Conservation (phyloP, 1,140 invertebrate genomes). For the Whitmania pigra region DNA sequence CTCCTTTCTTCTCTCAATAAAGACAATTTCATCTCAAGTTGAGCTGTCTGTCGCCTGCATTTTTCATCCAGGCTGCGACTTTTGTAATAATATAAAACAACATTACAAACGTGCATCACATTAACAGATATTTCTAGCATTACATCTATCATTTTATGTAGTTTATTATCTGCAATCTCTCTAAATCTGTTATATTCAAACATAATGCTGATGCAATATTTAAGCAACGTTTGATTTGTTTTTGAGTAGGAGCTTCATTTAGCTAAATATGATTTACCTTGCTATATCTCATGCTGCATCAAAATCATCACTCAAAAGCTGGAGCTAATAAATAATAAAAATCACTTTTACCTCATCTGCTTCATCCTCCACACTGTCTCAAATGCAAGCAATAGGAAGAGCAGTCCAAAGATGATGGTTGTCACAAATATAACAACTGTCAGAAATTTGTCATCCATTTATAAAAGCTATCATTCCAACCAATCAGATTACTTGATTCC, state of each 20-base stretch:
- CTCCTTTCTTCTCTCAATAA: conserved; percentile 1
- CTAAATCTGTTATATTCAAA: too few relatives aligned
- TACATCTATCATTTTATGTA: too few relatives aligned
- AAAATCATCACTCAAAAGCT: too few relatives aligned
- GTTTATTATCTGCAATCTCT: too few relatives aligned
- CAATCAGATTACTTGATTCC: background rate
- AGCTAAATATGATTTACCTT: too few relatives aligned
- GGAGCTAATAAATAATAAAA: background rate
- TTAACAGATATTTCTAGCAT: too few relatives aligned
- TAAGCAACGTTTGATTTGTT: too few relatives aligned
- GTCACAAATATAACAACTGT: conserved; percentile 12
- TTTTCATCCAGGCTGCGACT: conserved; percentile 9
- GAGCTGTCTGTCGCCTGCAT: background rate
- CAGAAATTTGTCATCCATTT: background rate
- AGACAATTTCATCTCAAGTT: background rate
- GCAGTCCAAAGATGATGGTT: background rate
- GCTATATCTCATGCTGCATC: too few relatives aligned
- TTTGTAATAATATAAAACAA: too few relatives aligned
- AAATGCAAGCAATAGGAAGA: conserved; percentile 1
- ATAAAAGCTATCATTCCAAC: background rate
- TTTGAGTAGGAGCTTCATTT: too few relatives aligned
- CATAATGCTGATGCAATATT: too few relatives aligned
- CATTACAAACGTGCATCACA: too few relatives aligned
- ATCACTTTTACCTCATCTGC: conserved; percentile 4
- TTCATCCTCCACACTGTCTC: conserved; percentile 5